These are phyloP conservation scores for Speoplatyrhinus poulsoni DNA, from an alignment of 2,113 vertebrate species.

Conservation along the genomic window DNA sequence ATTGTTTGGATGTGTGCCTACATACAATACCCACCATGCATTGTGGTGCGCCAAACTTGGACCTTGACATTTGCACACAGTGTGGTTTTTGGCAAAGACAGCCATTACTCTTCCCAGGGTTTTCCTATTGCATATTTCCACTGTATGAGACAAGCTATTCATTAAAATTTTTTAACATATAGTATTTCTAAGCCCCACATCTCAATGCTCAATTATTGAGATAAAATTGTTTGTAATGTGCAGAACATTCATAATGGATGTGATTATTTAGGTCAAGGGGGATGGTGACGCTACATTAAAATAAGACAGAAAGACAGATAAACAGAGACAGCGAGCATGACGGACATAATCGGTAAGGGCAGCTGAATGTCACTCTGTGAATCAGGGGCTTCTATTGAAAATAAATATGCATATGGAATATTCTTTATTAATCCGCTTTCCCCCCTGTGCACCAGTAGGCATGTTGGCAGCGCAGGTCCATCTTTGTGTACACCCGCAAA, in stretches of 20 bases:
- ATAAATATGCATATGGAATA: constrained; percentile 44
- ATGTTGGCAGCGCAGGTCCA: constrained; percentile 48
- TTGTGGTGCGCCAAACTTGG: constrained; percentile 17
- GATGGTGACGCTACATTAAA: background rate
- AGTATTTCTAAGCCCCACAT: background rate
- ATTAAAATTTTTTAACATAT: too few species aligned
- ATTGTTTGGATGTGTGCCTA: constrained; percentile 25
- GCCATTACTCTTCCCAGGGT: constrained; percentile 1
- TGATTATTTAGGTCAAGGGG: constrained; percentile 16
- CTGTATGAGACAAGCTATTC: too few species aligned
- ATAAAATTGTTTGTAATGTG: background rate
- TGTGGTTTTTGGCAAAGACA: constrained; percentile 17
- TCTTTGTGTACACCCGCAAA: constrained; percentile 35
- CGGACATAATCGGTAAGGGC: constrained; percentile 35
- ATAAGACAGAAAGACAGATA: background rate
- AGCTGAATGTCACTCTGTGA: constrained; percentile 43
- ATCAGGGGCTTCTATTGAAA: constrained; percentile 47
- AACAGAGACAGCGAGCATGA: background rate
- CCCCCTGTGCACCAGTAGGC: constrained; percentile 36
- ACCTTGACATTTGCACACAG: constrained; percentile 43
- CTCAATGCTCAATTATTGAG: background rate
- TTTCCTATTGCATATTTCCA: background rate
- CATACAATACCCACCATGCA: constrained; percentile 24
- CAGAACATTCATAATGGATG: background rate
- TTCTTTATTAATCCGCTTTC: constrained; percentile 45